Percentiles rank a stretch among this genome's conserved stretches.
Conservation (phyloP, 2,797 vertebrate species). For the Tokudaia muenninki region DNA sequence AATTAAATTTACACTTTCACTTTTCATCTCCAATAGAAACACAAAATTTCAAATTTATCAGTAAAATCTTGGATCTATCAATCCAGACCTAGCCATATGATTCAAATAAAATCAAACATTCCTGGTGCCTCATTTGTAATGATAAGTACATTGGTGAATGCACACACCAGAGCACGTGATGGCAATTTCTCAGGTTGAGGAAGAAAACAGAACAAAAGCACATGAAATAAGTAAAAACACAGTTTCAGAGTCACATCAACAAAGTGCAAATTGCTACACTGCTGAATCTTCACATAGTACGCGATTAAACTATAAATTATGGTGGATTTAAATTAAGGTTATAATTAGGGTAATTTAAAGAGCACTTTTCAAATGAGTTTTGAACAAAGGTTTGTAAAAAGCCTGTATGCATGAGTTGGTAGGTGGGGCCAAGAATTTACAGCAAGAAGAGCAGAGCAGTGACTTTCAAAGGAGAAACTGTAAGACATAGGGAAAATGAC, state of each 20-base stretch:
- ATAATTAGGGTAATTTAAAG: conserved; percentile 39
- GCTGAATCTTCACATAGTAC: background rate
- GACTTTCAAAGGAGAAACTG: background rate
- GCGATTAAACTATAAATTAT: conserved; percentile 45
- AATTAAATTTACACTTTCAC: conserved; percentile 33
- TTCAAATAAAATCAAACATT: conserved; percentile 1
- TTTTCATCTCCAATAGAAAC: conserved; percentile 26
- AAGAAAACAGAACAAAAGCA: conserved; percentile 44
- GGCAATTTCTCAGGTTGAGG: conserved; percentile 18
- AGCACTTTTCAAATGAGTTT: conserved; percentile 43
- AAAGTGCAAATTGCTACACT: conserved; percentile 25
- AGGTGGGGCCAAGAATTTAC: background rate
- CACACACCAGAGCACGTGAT: background rate
- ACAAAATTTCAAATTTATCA: conserved; percentile 20
- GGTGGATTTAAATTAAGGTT: conserved; percentile 50
- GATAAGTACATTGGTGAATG: background rate
- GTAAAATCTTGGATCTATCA: conserved; percentile 16
- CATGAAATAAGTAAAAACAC: conserved; percentile 37
- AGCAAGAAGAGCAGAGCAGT: background rate
- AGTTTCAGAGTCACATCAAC: conserved; percentile 47
- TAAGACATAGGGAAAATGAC: background rate
- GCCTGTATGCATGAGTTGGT: background rate
- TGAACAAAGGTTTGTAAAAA: conserved; percentile 21
- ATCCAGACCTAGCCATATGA: background rate
- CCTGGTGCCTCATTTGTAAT: conserved; percentile 16